These are phyloP conservation scores for Xiphophorus couchianus DNA, from an alignment of 2,113 vertebrate species.

Conservation along the genomic window DNA sequence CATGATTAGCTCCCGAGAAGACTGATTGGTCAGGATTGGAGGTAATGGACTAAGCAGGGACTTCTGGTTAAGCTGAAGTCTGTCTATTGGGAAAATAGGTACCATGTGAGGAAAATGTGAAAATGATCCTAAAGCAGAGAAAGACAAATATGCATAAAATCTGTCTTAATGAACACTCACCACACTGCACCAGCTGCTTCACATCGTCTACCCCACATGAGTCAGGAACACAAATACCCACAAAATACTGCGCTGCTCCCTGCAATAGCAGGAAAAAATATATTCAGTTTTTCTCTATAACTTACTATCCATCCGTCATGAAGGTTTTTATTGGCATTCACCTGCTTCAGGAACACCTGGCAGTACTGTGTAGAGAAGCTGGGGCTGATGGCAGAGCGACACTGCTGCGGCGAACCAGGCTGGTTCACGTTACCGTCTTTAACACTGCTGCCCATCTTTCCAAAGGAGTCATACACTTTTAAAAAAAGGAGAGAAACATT, in stretches of 20 bases:
- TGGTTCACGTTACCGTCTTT: slow-evolving; percentile 82
- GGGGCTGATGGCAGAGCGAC: slow-evolving; percentile 68
- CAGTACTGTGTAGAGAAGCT: slow-evolving; percentile 84
- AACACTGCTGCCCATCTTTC: slow-evolving; percentile 85
- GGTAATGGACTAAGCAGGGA: slow-evolving; percentile 81
- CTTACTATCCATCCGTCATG: not conserved
- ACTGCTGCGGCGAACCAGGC: slow-evolving; percentile 81
- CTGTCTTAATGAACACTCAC: slow-evolving; percentile 66
- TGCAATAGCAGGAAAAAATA: slow-evolving; percentile 34
- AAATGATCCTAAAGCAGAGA: not conserved
- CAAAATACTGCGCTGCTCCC: slow-evolving; percentile 79
- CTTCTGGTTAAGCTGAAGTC: slow-evolving; percentile 72
- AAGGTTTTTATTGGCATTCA: slow-evolving; percentile 25
- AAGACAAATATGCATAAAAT: not conserved
- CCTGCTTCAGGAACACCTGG: slow-evolving; percentile 83
- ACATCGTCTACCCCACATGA: slow-evolving; percentile 84
- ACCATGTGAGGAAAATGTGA: not conserved
- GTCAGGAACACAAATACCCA: slow-evolving; percentile 85
- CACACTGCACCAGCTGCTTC: slow-evolving; percentile 69
- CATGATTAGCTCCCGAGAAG: slow-evolving; percentile 71
- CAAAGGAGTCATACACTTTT: slow-evolving; percentile 86
- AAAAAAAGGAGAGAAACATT: slow-evolving; percentile 3
- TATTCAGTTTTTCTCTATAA: not conserved
- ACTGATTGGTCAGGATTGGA: slow-evolving; percentile 69
- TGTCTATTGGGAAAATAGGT: slow-evolving; percentile 65